These are phyloP conservation scores for Lamprologus callipterus DNA, from an alignment of 2,113 vertebrate species.

Conservation along the genomic window DNA sequence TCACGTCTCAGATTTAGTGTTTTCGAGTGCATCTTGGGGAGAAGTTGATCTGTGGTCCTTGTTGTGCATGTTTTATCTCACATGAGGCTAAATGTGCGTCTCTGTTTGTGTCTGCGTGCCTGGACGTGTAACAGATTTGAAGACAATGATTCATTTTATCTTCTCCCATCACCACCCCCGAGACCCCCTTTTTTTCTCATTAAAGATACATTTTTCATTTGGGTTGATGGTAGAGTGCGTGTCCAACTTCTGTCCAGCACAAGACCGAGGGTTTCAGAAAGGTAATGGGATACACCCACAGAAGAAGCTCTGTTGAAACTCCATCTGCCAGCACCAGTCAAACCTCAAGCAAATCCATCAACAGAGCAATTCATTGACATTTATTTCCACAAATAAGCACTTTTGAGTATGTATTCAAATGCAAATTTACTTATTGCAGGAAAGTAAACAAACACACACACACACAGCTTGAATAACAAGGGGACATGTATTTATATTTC, in stretches of 20 bases:
- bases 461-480: neutral
- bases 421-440: neutral
- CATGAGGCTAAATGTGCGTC: neutral
- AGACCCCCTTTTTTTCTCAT: neutral
- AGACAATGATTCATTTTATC: conserved; percentile 3
- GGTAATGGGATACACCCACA: conserved; percentile 23
- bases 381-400: conserved; percentile 16
- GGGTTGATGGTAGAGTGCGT: conserved; percentile 46
- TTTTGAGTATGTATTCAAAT: conserved; percentile 35
- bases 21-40: neutral
- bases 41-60: neutral
- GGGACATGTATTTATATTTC: neutral
- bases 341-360: conserved; percentile 10
- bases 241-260: conserved; percentile 36
- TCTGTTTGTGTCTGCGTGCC: neutral
- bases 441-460: neutral
- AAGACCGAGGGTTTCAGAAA: neutral
- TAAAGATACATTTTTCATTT: conserved; percentile 37
- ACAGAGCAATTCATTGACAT: conserved; percentile 29
- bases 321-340: conserved; percentile 31
- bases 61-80: neutral
- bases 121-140: conserved; percentile 36
- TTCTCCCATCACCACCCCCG: neutral
- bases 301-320: neutral
- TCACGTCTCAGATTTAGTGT: conserved; percentile 11